Conservation (phyloP, 2,797 vertebrate genomes). For the Distichodus sexfasciatus region DNA sequence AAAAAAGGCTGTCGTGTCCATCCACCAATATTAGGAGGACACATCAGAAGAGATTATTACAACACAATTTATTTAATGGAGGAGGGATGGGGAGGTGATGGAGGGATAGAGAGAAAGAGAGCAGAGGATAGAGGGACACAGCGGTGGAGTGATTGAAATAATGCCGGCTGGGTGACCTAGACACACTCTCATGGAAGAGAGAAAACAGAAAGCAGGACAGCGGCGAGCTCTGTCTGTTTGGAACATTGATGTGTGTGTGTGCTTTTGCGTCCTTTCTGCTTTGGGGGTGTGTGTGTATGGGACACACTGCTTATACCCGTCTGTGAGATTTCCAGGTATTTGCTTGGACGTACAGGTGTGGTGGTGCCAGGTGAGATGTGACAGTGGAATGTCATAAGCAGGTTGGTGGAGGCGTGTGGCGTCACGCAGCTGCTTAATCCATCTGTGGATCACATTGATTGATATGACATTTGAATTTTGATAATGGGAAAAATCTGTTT, state of each 20-base stretch:
- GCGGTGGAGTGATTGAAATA: constrained; percentile 64
- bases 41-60: constrained; percentile 75
- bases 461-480: constrained; percentile 63
- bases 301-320: too few relatives aligned
- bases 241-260: constrained; percentile 24
- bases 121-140: constrained; percentile 56
- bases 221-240: constrained; percentile 41
- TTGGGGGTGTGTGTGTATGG: not conserved
- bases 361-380: constrained; percentile 8
- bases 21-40: constrained; percentile 71
- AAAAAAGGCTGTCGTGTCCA: constrained; percentile 65
- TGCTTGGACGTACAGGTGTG: not conserved
- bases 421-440: constrained; percentile 61
- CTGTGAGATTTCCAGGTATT: not conserved
- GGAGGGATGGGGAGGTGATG: constrained; percentile 46
- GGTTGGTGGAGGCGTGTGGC: constrained; percentile 44
- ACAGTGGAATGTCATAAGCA: constrained; percentile 1
- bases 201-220: constrained; percentile 56
- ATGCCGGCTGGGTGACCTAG: constrained; percentile 55
- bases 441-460: constrained; percentile 61
- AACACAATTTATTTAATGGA: constrained; percentile 83
- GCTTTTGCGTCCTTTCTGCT: not conserved
- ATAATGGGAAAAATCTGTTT: constrained; percentile 58
- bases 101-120: constrained; percentile 52
- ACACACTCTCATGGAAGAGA: constrained; percentile 57